These are phyloP conservation scores for Tauraco hartlaubi DNA, from an alignment of 2,797 vertebrate species.

Conservation along the genomic window DNA sequence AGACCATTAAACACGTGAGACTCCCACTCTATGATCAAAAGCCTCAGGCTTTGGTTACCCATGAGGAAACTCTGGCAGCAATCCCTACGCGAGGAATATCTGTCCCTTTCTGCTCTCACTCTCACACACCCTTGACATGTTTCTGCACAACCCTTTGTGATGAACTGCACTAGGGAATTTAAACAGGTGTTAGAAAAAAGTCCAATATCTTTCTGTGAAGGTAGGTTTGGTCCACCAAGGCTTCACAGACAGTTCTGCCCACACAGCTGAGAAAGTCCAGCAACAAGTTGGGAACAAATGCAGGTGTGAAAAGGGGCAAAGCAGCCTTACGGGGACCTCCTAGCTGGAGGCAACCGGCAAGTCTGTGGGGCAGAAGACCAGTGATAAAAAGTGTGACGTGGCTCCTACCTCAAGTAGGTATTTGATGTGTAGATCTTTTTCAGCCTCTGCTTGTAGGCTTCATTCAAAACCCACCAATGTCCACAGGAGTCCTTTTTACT, in stretches of 20 bases:
- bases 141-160: neutral
- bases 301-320: neutral
- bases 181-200: neutral
- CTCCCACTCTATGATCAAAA: neutral
- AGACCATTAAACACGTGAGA: neutral
- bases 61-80: neutral
- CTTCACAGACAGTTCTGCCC: neutral
- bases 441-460: neutral
- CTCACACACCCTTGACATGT: neutral
- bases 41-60: neutral
- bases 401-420: neutral
- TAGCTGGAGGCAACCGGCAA: neutral
- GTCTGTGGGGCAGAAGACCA: neutral
- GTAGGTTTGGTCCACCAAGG: neutral
- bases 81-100: neutral
- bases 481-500: neutral
- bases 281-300: neutral
- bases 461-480: neutral
- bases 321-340: neutral
- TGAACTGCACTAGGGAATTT: neutral
- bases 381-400: neutral
- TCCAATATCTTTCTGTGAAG: neutral
- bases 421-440: neutral
- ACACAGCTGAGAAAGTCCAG: neutral
- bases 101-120: neutral